Base-by-base conservation (phyloP, 2,113 vertebrate genomes). In the Daboia siamensis region DNA sequence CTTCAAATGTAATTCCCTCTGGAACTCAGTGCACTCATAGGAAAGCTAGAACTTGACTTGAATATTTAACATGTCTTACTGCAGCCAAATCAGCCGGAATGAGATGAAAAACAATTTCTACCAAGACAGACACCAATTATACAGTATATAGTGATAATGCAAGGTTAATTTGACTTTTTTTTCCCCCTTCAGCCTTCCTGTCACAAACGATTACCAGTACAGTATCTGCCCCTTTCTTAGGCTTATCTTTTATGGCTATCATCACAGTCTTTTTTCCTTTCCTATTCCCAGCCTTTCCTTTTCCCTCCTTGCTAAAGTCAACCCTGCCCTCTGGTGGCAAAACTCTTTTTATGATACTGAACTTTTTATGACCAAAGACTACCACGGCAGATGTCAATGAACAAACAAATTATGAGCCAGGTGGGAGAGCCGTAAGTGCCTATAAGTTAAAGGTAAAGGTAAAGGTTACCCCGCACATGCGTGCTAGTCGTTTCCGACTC, bases 391-490 rank as follows among this genome's bases (percentile, higher is more conserved):
- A 8, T 64, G 57, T 57, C 26, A 59, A 26, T 86, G 90, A 80
- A 52, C 51, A 88, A 9, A 92, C 61, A 91, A 88, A 64, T 59
- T 87, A 91, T 64, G 20, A 61, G 80, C 90, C 74, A 91, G 29
- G 46, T 87, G 46, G 29, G 26, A 87, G 29, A 61, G 2, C 33
- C 1, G 3, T 11, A 26, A 39, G 59, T 55, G n/a, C 48, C 91
- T 55, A 13, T 17, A 55, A 56, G 61, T 24, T 74, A 74, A 55
- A 56, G 61, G n/a, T n/a, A n/a, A n/a, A n/a, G n/a, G n/a, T n/a
- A n/a, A n/a, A n/a, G n/a, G n/a, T n/a, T n/a, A n/a, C n/a, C n/a
- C n/a, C n/a, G n/a, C n/a, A n/a, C n/a, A n/a, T n/a, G n/a, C n/a
- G n/a, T n/a, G n/a, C n/a, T n/a, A n/a, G n/a, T n/a, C n/a, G n/a